Evolutionary conservation across 2,888 invertebrate species (phyloP).

Genomic region (Noctuana brunneofusca): DNA sequence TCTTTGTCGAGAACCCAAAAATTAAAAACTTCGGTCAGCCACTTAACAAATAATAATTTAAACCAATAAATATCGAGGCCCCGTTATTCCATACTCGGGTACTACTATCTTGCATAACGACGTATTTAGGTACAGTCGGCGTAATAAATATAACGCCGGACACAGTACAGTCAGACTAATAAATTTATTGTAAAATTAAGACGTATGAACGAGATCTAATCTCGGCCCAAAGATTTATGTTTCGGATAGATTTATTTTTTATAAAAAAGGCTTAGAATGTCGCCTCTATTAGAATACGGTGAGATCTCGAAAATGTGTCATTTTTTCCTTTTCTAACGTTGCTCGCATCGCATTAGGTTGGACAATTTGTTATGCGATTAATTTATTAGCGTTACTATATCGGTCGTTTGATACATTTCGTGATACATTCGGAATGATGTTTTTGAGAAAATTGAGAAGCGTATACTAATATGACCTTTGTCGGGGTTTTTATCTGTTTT

Average conservation of each 20-base stretch:
- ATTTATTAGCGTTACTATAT: constrained; percentile 32
- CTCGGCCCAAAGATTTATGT: constrained; percentile 69
- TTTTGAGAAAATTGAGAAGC: constrained; percentile 6
- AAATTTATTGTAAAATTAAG: constrained; percentile 79
- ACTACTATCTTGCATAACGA: constrained; percentile 70
- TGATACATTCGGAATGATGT: constrained; percentile 20
- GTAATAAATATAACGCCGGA: constrained; percentile 63
- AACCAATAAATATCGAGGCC: constrained; percentile 58
- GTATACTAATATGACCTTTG: constrained; percentile 21
- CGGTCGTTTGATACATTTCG: constrained; percentile 26
- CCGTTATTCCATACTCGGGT: constrained; percentile 67
- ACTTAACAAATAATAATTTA: constrained; percentile 43
- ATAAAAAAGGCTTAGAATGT: constrained; percentile 48
- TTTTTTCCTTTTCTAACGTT: constrained; percentile 26
- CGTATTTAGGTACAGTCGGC: constrained; percentile 73
- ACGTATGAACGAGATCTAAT: constrained; percentile 77
- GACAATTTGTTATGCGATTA: constrained; percentile 35
- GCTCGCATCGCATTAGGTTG: constrained; percentile 24
- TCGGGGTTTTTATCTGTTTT: constrained; percentile 20
- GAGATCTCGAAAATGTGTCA: constrained; percentile 28
- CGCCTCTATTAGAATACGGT: constrained; percentile 45
- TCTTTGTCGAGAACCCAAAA: constrained; percentile 38
- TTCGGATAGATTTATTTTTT: constrained; percentile 71
- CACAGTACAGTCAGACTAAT: constrained; percentile 53
- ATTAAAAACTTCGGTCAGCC: constrained; percentile 32